These are phyloP conservation scores for Serripes groenlandicus DNA, from an alignment of 2,888 invertebrate genomes.

Conservation along the genomic window DNA sequence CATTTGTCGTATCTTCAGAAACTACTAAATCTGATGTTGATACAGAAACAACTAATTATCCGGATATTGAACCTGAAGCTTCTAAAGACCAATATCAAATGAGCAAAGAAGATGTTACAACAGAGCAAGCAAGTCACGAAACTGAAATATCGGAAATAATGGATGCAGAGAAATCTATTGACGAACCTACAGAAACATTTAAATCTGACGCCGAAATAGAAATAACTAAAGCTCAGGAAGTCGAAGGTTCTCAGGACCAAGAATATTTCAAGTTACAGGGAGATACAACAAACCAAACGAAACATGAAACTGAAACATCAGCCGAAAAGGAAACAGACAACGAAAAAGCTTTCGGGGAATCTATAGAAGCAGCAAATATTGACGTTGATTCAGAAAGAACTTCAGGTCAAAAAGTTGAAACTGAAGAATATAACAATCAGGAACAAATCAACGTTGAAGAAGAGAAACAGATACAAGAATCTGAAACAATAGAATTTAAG, in stretches of 20 bases:
- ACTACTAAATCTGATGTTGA: neutral
- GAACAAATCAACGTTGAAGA: too few relatives aligned
- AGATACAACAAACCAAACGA: too few relatives aligned
- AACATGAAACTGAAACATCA: too few relatives aligned
- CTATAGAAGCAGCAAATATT: neutral
- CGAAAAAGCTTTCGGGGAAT: too few relatives aligned
- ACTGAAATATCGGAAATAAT: too few relatives aligned
- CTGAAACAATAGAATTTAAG: too few relatives aligned
- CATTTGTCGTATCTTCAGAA: too few relatives aligned
- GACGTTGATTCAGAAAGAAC: neutral
- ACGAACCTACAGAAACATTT: neutral
- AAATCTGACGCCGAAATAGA: neutral
- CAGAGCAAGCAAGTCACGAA: too few relatives aligned
- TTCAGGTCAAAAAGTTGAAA: neutral
- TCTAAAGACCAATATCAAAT: neutral
- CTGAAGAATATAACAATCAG: too few relatives aligned
- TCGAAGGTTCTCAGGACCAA: too few relatives aligned
- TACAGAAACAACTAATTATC: neutral
- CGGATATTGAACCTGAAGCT: neutral
- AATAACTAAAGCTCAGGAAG: neutral
- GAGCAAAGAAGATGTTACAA: neutral
- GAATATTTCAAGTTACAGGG: too few relatives aligned
- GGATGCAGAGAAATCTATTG: neutral
- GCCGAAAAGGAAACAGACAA: too few relatives aligned
- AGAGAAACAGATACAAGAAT: neutral